Evolutionary conservation across 2,113 vertebrate species (phyloP).

Genomic region (Corvus hawaiiensis): DNA sequence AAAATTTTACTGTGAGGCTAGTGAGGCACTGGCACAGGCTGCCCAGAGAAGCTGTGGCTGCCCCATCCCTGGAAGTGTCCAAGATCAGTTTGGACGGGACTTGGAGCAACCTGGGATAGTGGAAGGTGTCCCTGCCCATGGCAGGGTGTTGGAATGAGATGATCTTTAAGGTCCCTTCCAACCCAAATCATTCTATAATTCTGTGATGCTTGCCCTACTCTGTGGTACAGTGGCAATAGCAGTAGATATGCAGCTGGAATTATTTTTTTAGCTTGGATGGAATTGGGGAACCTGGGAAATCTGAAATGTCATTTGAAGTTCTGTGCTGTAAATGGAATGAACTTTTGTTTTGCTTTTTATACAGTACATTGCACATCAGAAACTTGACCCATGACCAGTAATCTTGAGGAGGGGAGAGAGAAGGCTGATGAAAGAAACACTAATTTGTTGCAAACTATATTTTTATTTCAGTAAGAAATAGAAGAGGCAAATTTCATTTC

Average conservation of each 20-base stretch:
- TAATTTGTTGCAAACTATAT: neutral
- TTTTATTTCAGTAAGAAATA: neutral
- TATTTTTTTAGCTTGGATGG: neutral
- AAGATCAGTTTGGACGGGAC: accelerated
- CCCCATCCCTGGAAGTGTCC: neutral
- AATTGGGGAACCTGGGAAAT: neutral
- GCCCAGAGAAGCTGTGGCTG: neutral
- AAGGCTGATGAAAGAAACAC: neutral
- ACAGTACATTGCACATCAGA: neutral
- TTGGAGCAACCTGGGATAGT: neutral
- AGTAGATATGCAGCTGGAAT: neutral
- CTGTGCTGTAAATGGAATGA: neutral
- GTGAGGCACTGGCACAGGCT: accelerated
- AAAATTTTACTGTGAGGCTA: neutral
- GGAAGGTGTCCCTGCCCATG: neutral
- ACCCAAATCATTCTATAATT: neutral
- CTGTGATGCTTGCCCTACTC: neutral
- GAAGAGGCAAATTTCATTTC: neutral
- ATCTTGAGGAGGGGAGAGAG: neutral
- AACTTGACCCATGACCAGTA: neutral
- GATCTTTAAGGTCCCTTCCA: neutral
- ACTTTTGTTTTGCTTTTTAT: neutral
- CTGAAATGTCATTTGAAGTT: neutral
- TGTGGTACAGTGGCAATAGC: neutral
- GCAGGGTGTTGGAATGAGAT: accelerated